Evolutionary conservation across 1,140 invertebrate genomes (phyloP).

Genomic region (Diuraphis noxia): DNA sequence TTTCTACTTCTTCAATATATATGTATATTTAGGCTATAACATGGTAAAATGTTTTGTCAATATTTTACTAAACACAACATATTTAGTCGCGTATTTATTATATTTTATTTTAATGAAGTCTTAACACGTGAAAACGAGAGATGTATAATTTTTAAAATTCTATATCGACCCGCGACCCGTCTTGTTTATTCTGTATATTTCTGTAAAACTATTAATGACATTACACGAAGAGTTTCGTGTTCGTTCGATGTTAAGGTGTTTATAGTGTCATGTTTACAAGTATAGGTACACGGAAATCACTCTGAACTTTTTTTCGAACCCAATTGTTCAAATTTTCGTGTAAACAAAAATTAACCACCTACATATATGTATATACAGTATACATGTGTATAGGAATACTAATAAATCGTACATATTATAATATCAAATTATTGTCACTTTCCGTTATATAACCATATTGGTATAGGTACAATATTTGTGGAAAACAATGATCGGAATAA

Average conservation of each 20-base stretch:
- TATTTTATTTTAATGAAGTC: constrained; percentile 11
- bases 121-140: neutral
- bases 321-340: neutral
- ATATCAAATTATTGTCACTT: neutral
- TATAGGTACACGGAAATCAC: neutral
- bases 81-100: neutral
- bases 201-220: neutral
- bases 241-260: constrained; percentile 27
- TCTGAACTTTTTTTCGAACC: neutral
- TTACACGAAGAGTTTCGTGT: constrained; percentile 18
- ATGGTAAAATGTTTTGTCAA: neutral
- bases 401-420: neutral
- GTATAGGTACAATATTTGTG: neutral
- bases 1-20: too few relatives aligned
- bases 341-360: neutral
- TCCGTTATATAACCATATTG: too few relatives aligned
- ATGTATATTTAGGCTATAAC: too few relatives aligned
- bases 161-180: neutral
- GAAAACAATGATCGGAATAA: neutral
- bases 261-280: constrained; percentile 40
- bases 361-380: neutral
- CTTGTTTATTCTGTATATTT: neutral
- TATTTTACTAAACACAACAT: neutral
- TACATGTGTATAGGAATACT: neutral
- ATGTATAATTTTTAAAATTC: neutral